Percentiles rank a stretch among this genome's conserved stretches.
These are phyloP conservation scores for Rhodeus uyekii DNA, from an alignment of 2,797 vertebrate genomes.

Conservation along the genomic window DNA sequence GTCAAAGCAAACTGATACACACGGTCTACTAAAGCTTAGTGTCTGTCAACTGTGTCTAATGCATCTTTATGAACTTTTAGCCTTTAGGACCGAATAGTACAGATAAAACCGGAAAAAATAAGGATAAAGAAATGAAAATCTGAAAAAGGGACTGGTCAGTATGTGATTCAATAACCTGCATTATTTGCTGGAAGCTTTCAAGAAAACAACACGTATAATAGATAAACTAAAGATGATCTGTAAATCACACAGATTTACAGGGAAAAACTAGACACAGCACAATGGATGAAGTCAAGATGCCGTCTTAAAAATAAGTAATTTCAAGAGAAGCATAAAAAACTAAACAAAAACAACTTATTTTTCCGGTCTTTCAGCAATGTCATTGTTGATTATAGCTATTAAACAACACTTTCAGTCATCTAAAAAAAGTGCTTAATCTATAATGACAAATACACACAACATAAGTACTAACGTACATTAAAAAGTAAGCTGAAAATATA, in stretches of 20 bases:
- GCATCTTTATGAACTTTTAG: background rate
- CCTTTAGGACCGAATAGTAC: background rate
- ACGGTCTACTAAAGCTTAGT: background rate
- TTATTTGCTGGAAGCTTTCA: background rate
- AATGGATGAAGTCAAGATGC: background rate
- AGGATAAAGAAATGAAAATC: background rate
- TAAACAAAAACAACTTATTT: no score
- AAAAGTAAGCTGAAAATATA: no score
- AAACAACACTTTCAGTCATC: no score
- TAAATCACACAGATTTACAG: background rate
- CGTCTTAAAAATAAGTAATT: no score
- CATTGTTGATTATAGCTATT: no score
- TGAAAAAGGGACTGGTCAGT: background rate
- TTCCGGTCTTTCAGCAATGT: no score
- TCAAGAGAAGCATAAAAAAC: no score
- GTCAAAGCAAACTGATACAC: slow-evolving; percentile 4
- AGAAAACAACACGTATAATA: background rate
- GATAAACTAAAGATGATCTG: background rate
- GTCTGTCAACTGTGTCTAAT: background rate
- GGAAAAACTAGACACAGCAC: no score
- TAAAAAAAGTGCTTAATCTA: no score
- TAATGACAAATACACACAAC: no score
- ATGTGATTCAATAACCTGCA: background rate
- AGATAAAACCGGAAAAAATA: background rate
- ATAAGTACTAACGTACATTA: no score